Conservation (phyloP, 2,113 vertebrate genomes). For the Urocynchramus pylzowi region DNA sequence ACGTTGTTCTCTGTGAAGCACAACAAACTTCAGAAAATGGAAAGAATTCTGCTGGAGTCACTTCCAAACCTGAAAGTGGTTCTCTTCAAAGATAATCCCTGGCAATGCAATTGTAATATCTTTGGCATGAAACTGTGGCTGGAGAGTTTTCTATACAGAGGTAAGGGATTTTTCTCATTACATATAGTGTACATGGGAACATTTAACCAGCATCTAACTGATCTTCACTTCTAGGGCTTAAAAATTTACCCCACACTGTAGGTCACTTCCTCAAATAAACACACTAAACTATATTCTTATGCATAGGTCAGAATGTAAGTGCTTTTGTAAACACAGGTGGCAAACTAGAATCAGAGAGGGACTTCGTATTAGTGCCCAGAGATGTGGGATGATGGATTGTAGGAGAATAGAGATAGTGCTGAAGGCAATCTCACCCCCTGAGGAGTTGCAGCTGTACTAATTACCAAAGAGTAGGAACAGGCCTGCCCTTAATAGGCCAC, state of each 20-base stretch:
- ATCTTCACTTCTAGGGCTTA: background rate
- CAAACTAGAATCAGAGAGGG: background rate
- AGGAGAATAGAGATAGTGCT: too few species aligned
- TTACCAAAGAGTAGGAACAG: too few species aligned
- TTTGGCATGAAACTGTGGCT: constrained; percentile 94
- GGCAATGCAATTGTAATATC: constrained; percentile 92
- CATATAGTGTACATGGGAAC: background rate
- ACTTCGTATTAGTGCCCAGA: background rate
- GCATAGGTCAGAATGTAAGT: background rate
- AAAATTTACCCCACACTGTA: background rate
- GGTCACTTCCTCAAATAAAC: background rate
- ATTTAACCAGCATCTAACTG: background rate
- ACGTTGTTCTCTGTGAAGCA: constrained; percentile 82
- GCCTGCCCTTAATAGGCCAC: too few species aligned
- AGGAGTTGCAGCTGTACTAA: too few species aligned
- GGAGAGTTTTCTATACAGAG: constrained; percentile 92
- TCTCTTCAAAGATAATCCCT: constrained; percentile 86
- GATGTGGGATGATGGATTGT: too few species aligned
- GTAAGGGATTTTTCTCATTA: constrained; percentile 69
- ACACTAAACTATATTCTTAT: background rate
- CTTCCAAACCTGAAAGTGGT: constrained; percentile 83
- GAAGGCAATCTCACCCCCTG: too few species aligned
- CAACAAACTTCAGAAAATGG: constrained; percentile 85
- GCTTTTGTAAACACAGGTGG: background rate
- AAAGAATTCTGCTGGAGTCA: constrained; percentile 83